Percentiles rank a stretch among this genome's conserved stretches.
phyloP scores from a whole-genome alignment of 2,888 invertebrate genomes.

The Crossocerus cetratus region DNA sequence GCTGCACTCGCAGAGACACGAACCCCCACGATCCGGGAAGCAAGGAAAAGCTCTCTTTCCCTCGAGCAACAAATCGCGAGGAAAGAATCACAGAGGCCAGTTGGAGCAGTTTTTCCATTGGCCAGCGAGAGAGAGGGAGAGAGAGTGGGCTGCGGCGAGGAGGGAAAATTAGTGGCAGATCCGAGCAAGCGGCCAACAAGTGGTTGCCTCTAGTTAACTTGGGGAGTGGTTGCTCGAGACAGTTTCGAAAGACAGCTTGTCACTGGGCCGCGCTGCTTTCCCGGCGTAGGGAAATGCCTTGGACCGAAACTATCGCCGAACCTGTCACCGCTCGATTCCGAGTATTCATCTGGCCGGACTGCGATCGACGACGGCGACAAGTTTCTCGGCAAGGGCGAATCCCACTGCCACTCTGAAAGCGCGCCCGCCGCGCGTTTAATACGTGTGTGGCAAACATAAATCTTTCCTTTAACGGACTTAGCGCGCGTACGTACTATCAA shows the following conservation, averaged over 20 bases:
- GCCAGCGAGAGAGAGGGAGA: no score
- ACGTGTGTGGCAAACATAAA: conserved; percentile 52
- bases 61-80: no score
- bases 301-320: conserved; percentile 6
- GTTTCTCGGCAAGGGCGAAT: background rate
- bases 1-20: no score
- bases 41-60: no score
- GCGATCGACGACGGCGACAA: conserved; percentile 9
- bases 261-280: conserved; percentile 22
- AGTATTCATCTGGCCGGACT: conserved; percentile 45
- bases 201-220: conserved; percentile 61
- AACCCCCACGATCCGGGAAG: no score
- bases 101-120: no score
- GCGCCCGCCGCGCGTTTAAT: conserved; percentile 18
- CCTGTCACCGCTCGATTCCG: conserved; percentile 42
- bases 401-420: no score
- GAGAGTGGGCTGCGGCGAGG: background rate
- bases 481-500: conserved; percentile 55
- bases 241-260: conserved; percentile 58
- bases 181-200: conserved; percentile 52
- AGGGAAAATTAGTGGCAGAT: conserved; percentile 55
- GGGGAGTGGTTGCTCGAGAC: conserved; percentile 58
- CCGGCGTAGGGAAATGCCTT: no score
- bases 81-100: no score
- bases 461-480: conserved; percentile 43